Conservation (phyloP, 1,140 invertebrate species). For the Pseudoatta argentina region DNA sequence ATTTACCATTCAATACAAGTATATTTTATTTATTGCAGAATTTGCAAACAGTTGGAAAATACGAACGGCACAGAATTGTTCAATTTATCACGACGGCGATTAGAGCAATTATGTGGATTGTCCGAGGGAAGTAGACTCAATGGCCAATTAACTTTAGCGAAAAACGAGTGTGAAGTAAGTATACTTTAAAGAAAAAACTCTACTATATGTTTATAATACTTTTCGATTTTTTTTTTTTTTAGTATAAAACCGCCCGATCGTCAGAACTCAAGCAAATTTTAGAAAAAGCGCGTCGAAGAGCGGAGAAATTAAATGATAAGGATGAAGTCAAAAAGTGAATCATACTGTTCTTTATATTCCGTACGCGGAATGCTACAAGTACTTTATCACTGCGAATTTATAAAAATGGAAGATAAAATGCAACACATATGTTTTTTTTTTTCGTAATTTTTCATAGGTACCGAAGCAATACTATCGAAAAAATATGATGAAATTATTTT, state of each 20-base stretch:
- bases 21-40: slow-evolving; percentile 77
- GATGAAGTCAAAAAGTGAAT: slow-evolving; percentile 39
- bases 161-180: slow-evolving; percentile 92
- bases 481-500: slow-evolving; percentile 19
- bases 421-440: neutral
- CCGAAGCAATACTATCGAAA: neutral
- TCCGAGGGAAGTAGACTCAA: slow-evolving; percentile 91
- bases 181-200: neutral
- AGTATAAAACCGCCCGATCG: slow-evolving; percentile 90
- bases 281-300: slow-evolving; percentile 89
- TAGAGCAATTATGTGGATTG: slow-evolving; percentile 90
- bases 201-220: slow-evolving; percentile 1
- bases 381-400: neutral
- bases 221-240: slow-evolving; percentile 61
- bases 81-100: slow-evolving; percentile 87
- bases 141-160: slow-evolving; percentile 92
- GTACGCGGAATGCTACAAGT: neutral
- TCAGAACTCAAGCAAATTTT: slow-evolving; percentile 90
- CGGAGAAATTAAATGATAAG: slow-evolving; percentile 79
- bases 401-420: slow-evolving; percentile 27
- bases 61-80: slow-evolving; percentile 91
- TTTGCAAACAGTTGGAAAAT: slow-evolving; percentile 89
- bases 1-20: neutral
- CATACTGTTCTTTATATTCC: slow-evolving; percentile 17
- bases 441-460: neutral